Base-by-base conservation (phyloP, 2,113 vertebrate species). In the Colaptes auratus region DNA sequence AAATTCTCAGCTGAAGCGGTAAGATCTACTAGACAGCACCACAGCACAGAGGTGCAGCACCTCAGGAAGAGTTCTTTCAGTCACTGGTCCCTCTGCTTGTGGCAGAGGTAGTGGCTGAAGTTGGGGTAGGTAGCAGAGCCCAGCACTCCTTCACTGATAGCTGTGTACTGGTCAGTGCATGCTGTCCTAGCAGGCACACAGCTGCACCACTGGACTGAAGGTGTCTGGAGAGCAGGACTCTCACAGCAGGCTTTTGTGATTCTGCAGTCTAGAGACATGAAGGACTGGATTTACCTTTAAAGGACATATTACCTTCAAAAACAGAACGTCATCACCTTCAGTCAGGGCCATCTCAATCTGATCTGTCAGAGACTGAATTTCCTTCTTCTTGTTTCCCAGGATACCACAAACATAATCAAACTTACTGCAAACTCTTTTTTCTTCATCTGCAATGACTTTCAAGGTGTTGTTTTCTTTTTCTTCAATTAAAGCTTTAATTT, bases 281-380 rank as follows among this genome's bases (percentile, higher is more conserved):
- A 85, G 46, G 83, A 80, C 0, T 44, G 12, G 28, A 75, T 79
- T 86, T 3, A 2, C 31, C 31, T 65, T 50, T 70, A 70, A 78
- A 71, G 50, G 39, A 58, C 4, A 3, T 33, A 95, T 94, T 94
- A 99, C 99, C 99, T 99, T 98, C 48, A 99, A 97, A 96, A 99
- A 99, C n/a, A 97, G 84, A 36, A 98, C 31, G 2, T 98, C 98
- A 1, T 98, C 98, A 4, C 60, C 91, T 91, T 98, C 97, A 17
- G 76, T 84, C 95, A 99, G 96, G 58, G 97, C 91, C 55, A 81
- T 90, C 83, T 98, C 96, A 76, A 99, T 94, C n/a, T 97, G 95
- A 7, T 96, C 98, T 93, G 93, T 98, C 52, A 98, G 85, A 27
- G 70, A 89, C 46, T 95, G 97, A 85, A 99, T 97, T 93, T 97